These are phyloP conservation scores for Mirza zaza DNA, from an alignment of 2,113 vertebrate species.

Conservation along the genomic window DNA sequence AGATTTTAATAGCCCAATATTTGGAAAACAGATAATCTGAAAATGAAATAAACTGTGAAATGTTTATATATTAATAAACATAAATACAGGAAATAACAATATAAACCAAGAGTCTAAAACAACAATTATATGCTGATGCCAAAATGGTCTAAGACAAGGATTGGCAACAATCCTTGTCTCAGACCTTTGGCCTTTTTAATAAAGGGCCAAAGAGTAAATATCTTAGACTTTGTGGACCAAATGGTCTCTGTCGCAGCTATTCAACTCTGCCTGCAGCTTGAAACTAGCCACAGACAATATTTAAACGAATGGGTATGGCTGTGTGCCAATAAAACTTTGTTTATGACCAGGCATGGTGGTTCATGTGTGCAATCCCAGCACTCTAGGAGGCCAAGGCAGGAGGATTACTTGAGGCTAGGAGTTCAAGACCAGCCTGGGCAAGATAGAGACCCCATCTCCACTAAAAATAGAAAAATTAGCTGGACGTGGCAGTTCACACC, in stretches of 20 bases:
- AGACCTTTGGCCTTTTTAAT: background rate
- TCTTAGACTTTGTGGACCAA: background rate
- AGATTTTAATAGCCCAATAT: background rate
- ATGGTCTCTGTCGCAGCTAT: background rate
- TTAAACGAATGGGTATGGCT: background rate
- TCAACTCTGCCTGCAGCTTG: too few species aligned
- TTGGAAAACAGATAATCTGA: background rate
- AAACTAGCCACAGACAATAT: background rate
- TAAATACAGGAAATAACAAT: constrained; percentile 11
- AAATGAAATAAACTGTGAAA: background rate
- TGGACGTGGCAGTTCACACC: too few species aligned
- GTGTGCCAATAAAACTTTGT: background rate
- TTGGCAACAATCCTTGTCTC: too few species aligned
- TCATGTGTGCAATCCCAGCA: too few species aligned
- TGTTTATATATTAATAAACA: background rate
- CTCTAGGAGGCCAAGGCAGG: too few species aligned
- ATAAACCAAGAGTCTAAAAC: background rate
- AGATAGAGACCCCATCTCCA: too few species aligned
- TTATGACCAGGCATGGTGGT: background rate
- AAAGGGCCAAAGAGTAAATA: background rate
- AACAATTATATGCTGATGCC: background rate
- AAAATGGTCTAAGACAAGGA: background rate
- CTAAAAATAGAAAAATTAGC: too few species aligned
- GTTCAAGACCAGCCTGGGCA: too few species aligned
- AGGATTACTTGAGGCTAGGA: too few species aligned